Evolutionary conservation across 2,797 vertebrate genomes (phyloP), one percentile per base, ranked within the genome.

Genomic region (Moxostoma hubbsi): DNA sequence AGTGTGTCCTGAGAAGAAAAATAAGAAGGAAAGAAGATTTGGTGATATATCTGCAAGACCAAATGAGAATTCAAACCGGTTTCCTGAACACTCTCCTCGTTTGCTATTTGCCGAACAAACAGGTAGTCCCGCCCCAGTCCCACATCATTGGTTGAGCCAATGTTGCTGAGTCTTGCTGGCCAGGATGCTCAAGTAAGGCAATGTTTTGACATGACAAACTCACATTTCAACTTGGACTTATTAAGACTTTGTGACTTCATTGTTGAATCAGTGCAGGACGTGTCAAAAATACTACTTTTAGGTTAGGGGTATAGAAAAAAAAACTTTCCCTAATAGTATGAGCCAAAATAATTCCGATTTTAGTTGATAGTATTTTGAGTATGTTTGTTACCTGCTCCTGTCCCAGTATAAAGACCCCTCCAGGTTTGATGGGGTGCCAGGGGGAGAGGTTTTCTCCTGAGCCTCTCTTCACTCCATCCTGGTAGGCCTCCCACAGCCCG

Each of bases 371-470:
- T 36, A 49, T 11, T 13, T 68, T 63, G 70, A 36, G 36, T 24
- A 10, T 63, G 62, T n/a, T 45, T 18, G 61, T 87, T 81, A 96
- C 95, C 95, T 96, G 95, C 72, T 96, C 95, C 85, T 96, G 95
- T 68, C 95, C 95, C 80, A 96, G 87, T 82, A 96, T 90, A 82
- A 96, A 95, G 65, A 95, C 91, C 4, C 95, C 95, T 61, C 94
- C 94, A 9, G 95, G 89, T 86, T 93, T 96, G 86, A 96, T 93
- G 9, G 95, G 90, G 70, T 94, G 94, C 93, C 95, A 93, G n/a
- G 92, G 86, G 0, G 93, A 93, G 0, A 93, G 90, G 66, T 92
- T 92, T 1, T 88, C 89, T 59, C 94, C 93, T 0, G 90, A 89
- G 0, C 92, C 93, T 55, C 88, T 88, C 79, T 91, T 90, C 46